These are phyloP conservation scores for Anastrepha ludens DNA, from an alignment of 1,140 invertebrate genomes.

Conservation along the genomic window DNA sequence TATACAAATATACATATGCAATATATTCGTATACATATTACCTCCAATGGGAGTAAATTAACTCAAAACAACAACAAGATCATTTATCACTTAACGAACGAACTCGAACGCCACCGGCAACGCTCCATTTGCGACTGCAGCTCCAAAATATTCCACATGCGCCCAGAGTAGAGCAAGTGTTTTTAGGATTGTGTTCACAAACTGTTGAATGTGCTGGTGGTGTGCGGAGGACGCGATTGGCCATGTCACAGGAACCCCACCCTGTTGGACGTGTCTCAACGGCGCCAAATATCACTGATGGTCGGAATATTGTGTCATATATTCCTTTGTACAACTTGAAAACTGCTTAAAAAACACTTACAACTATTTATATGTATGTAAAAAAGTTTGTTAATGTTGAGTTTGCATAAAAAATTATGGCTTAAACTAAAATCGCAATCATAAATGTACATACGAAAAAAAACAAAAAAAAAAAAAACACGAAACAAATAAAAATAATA, in stretches of 20 bases:
- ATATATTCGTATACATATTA: slow-evolving; percentile 51
- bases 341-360: slow-evolving; percentile 51
- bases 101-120: slow-evolving; percentile 43
- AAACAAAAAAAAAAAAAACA: neutral
- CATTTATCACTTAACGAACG: slow-evolving; percentile 17
- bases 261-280: slow-evolving; percentile 48
- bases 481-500: neutral
- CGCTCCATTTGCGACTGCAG: neutral
- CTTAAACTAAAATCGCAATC: slow-evolving; percentile 42
- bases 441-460: slow-evolving; percentile 42
- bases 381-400: neutral
- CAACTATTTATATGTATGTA: slow-evolving; percentile 22
- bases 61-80: slow-evolving; percentile 41
- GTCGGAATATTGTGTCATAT: slow-evolving; percentile 43
- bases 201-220: neutral
- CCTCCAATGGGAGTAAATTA: slow-evolving; percentile 47
- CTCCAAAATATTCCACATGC: neutral
- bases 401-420: slow-evolving; percentile 24
- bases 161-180: neutral
- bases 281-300: slow-evolving; percentile 51
- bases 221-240: slow-evolving; percentile 49
- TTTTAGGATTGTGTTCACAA: neutral
- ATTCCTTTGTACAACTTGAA: slow-evolving; percentile 39
- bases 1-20: slow-evolving; percentile 1
- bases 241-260: slow-evolving; percentile 49